Percentiles rank a stretch among this genome's conserved stretches.
These are phyloP conservation scores for Priapulus caudatus DNA, from an alignment of 2,888 invertebrate genomes.

Conservation along the genomic window DNA sequence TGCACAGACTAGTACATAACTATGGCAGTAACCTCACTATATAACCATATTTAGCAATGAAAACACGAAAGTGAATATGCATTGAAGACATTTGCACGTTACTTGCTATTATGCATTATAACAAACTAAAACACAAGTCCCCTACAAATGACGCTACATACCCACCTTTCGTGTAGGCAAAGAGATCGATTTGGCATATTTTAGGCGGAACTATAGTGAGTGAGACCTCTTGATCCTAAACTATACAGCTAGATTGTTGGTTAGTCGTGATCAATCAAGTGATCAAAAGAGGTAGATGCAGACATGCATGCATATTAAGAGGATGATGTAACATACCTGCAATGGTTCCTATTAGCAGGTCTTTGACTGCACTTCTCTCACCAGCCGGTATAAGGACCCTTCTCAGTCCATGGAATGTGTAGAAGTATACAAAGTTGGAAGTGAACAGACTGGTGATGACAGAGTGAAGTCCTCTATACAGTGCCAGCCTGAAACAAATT, in stretches of 20 bases:
- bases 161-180: too few relatives aligned
- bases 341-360: slow-evolving; percentile 60
- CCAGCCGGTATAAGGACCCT: slow-evolving; percentile 36
- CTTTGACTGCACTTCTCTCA: slow-evolving; percentile 51
- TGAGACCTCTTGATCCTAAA: too few relatives aligned
- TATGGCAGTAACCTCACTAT: slow-evolving; percentile 5
- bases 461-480: slow-evolving; percentile 68
- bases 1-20: neutral
- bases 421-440: slow-evolving; percentile 90
- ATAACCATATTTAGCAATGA: too few relatives aligned
- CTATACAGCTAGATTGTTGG: too few relatives aligned
- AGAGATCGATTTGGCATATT: too few relatives aligned
- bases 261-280: too few relatives aligned
- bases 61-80: slow-evolving; percentile 9
- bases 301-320: too few relatives aligned
- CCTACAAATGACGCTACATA: too few relatives aligned
- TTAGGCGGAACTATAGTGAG: too few relatives aligned
- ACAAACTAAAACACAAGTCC: slow-evolving; percentile 2
- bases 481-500: slow-evolving; percentile 32
- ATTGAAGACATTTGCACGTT: neutral
- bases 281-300: too few relatives aligned
- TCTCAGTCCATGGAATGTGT: slow-evolving; percentile 74
- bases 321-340: slow-evolving; percentile 58
- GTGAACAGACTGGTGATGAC: slow-evolving; percentile 70
- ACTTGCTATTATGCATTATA: slow-evolving; percentile 4